Percentiles rank a stretch among this genome's conserved stretches.
phyloP scores from a whole-genome alignment of 2,797 vertebrate genomes.

The Lindbergichthys nudifrons region DNA sequence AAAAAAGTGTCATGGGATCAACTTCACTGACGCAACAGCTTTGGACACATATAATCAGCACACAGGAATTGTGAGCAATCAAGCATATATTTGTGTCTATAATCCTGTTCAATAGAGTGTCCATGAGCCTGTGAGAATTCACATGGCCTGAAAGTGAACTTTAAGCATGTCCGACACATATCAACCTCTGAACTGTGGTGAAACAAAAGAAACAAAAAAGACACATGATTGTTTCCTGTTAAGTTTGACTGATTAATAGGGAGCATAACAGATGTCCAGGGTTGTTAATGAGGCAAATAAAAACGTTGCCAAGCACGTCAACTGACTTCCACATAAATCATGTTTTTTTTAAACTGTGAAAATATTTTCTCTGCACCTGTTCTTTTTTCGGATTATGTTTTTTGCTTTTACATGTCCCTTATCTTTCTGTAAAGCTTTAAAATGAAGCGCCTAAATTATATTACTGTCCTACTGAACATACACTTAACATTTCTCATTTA shows the following conservation, averaged over 20 bases:
- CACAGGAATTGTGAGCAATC: conserved; percentile 42
- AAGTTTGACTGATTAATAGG: conserved; percentile 26
- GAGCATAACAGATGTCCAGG: conserved; percentile 12
- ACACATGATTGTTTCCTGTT: conserved; percentile 27
- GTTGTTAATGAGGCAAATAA: conserved; percentile 25
- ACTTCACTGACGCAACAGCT: conserved; percentile 20
- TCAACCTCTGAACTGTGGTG: conserved; percentile 14
- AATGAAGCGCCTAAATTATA: conserved; percentile 18
- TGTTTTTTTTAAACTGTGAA: conserved; percentile 3
- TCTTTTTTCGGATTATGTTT: neutral
- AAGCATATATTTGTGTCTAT: conserved; percentile 29
- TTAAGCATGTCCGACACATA: conserved; percentile 14
- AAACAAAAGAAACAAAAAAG: conserved; percentile 30
- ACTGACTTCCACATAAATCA: conserved; percentile 23
- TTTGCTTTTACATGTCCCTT: conserved; percentile 5
- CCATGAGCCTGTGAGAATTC: conserved; percentile 14
- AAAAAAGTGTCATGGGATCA: conserved; percentile 25
- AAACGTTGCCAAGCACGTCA: conserved; percentile 5
- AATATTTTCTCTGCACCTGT: neutral
- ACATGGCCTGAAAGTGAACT: conserved; percentile 36
- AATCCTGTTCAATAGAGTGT: conserved; percentile 30
- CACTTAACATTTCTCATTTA: conserved; percentile 53
- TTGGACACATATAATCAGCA: conserved; percentile 33
- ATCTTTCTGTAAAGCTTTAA: conserved; percentile 12
- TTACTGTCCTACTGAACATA: neutral